Evolutionary conservation across 2,797 vertebrate genomes (phyloP).

Genomic region (Spinus pinus): DNA sequence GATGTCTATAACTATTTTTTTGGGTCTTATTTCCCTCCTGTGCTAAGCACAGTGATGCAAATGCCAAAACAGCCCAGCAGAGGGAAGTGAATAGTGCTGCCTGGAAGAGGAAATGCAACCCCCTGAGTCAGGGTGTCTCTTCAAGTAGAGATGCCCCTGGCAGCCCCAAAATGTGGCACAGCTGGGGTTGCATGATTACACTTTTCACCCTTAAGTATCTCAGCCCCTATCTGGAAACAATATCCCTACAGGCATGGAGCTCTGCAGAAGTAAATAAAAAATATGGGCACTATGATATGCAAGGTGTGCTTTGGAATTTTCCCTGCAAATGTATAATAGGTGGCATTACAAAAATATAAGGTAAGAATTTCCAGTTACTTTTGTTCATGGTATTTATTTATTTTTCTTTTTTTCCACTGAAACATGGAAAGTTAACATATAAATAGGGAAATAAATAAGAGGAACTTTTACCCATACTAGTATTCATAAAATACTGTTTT

Average conservation of each 20-base stretch:
- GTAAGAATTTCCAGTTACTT: neutral
- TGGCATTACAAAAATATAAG: neutral
- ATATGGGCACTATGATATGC: neutral
- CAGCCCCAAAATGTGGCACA: rapidly evolving
- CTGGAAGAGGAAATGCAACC: neutral
- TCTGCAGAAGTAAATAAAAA: neutral
- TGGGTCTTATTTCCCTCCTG: neutral
- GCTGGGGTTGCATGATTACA: neutral
- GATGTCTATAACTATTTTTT: neutral
- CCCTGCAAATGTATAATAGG: neutral
- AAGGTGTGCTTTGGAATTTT: neutral
- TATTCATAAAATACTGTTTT: neutral
- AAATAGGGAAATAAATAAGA: neutral
- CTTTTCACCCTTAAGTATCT: neutral
- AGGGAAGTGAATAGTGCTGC: neutral
- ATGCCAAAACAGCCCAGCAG: neutral
- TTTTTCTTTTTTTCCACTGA: neutral
- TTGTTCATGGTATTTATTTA: neutral
- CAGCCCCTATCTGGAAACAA: neutral
- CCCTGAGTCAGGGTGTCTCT: rapidly evolving
- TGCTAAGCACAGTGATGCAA: neutral
- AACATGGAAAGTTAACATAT: neutral
- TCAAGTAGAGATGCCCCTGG: rapidly evolving
- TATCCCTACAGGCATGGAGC: neutral
- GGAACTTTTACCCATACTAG: neutral